Percentiles rank a stretch among this genome's conserved stretches.
phyloP scores from a whole-genome alignment of 2,113 vertebrate genomes.

The Actenoides hombroni region DNA sequence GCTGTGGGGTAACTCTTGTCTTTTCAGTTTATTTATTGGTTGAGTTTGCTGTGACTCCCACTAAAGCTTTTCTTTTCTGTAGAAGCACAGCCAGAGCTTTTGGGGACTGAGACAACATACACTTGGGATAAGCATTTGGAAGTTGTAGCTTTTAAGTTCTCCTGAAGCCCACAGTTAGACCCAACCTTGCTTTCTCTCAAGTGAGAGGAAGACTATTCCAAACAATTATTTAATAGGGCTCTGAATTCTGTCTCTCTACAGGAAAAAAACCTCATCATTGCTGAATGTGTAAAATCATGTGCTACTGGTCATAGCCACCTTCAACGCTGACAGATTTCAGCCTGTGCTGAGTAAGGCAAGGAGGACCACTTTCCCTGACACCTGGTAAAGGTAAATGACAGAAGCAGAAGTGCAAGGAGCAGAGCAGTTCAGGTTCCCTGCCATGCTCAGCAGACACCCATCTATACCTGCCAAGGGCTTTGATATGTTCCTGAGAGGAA shows the following conservation, averaged over 20 bases:
- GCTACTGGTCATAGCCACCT: neutral
- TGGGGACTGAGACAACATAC: neutral
- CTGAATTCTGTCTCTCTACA: neutral
- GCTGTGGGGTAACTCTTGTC: fast-evolving
- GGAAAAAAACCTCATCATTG: neutral
- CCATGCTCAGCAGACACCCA: neutral
- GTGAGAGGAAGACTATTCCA: neutral
- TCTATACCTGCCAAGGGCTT: neutral
- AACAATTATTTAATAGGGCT: neutral
- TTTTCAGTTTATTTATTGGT: neutral
- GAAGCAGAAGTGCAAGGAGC: neutral
- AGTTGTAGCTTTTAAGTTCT: neutral
- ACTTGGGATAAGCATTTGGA: neutral
- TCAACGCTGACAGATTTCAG: neutral
- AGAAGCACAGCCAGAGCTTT: neutral
- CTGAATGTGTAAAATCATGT: neutral
- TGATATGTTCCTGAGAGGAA: neutral
- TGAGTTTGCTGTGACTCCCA: neutral
- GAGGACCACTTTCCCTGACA: neutral
- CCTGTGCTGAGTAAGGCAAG: neutral
- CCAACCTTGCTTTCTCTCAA: neutral
- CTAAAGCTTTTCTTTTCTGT: neutral
- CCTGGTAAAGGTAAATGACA: neutral
- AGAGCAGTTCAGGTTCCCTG: neutral
- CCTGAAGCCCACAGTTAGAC: neutral